Percentiles rank a stretch among this genome's conserved stretches.
These are phyloP conservation scores for Philypnodon macrostomus DNA, from an alignment of 2,797 vertebrate species.

Conservation along the genomic window DNA sequence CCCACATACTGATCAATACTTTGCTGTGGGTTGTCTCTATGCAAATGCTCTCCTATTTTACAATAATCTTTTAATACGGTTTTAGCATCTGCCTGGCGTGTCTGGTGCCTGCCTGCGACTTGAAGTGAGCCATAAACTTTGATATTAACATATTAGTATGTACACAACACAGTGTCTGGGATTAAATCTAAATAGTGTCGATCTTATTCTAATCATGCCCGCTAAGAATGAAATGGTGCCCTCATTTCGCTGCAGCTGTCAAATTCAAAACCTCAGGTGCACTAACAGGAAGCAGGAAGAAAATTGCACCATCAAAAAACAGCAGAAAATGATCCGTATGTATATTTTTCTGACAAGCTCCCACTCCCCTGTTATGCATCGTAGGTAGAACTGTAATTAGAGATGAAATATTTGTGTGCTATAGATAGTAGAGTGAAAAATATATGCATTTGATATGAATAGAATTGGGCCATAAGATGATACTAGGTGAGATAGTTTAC, in stretches of 20 bases:
- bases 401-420: constrained; percentile 6
- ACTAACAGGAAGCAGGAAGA: constrained; percentile 2
- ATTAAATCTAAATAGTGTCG: constrained; percentile 14
- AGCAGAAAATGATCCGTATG: constrained; percentile 5
- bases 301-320: constrained; percentile 13
- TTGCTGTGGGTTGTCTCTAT: constrained; percentile 32
- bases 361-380: constrained; percentile 7
- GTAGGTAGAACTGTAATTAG: constrained; percentile 2
- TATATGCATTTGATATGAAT: neutral
- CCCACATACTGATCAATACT: constrained; percentile 46
- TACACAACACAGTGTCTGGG: constrained; percentile 4
- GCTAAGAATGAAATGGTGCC: constrained; percentile 15
- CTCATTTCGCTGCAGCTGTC: constrained; percentile 3
- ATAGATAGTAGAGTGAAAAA: neutral
- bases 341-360: constrained; percentile 14
- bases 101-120: constrained; percentile 19
- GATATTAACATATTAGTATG: constrained; percentile 16
- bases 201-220: constrained; percentile 21
- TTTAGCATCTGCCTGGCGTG: constrained; percentile 21
- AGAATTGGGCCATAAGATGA: neutral
- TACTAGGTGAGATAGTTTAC: neutral
- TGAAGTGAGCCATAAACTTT: constrained; percentile 31
- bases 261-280: constrained; percentile 16
- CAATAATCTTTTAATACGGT: constrained; percentile 49
- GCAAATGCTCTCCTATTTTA: constrained; percentile 34